Percentiles rank a stretch among this genome's conserved stretches.
Conservation (phyloP, 2,888 invertebrate genomes). For the Ctenicera cuprea region DNA sequence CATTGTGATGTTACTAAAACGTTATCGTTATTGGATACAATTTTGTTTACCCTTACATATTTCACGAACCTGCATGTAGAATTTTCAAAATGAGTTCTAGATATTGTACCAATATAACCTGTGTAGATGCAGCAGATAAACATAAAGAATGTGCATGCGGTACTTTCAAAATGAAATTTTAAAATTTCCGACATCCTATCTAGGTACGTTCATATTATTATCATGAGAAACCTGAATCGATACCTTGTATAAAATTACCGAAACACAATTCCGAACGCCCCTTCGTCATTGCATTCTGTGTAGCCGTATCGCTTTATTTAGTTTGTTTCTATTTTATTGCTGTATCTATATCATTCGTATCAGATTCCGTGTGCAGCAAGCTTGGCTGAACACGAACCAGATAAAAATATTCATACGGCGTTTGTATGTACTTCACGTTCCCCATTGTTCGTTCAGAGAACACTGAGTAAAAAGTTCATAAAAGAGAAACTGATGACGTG, state of each 20-base stretch:
- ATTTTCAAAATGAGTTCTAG: no score
- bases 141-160: no score
- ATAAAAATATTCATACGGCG: slow-evolving; percentile 38
- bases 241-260: slow-evolving; percentile 22
- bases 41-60: no score
- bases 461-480: slow-evolving; percentile 39
- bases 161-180: slow-evolving; percentile 1
- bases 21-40: no score
- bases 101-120: no score
- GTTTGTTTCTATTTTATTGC: slow-evolving; percentile 47
- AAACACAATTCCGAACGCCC: slow-evolving; percentile 28
- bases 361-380: slow-evolving; percentile 48
- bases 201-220: background rate
- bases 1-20: no score
- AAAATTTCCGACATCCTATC: background rate
- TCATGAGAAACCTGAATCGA: background rate
- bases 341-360: slow-evolving; percentile 50
- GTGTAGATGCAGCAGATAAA: no score
- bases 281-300: slow-evolving; percentile 3
- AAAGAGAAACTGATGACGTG: slow-evolving; percentile 46
- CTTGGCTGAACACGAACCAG: slow-evolving; percentile 45
- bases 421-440: slow-evolving; percentile 48
- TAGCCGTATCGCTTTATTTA: slow-evolving; percentile 38
- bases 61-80: no score
- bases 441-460: slow-evolving; percentile 44